phyloP scores from a whole-genome alignment of 2,888 invertebrate species.

The Hypena proboscidalis region DNA sequence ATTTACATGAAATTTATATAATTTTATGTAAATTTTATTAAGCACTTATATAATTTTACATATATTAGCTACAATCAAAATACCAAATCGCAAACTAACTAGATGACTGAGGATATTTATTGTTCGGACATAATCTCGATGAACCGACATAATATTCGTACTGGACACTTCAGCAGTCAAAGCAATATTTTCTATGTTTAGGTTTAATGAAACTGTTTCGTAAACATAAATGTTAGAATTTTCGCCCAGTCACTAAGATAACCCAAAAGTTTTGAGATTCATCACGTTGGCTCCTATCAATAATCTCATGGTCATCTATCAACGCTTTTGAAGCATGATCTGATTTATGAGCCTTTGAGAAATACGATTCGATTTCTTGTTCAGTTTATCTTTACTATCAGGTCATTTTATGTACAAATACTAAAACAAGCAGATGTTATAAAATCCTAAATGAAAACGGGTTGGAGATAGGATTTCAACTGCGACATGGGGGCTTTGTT shows the following conservation, averaged over 20 bases:
- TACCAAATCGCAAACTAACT: too few relatives aligned
- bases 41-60: too few relatives aligned
- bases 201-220: slow-evolving; percentile 9
- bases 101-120: too few relatives aligned
- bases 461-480: too few relatives aligned
- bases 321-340: slow-evolving; percentile 25
- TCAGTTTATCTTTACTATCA: slow-evolving; percentile 49
- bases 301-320: slow-evolving; percentile 30
- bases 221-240: slow-evolving; percentile 11
- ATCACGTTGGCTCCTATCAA: slow-evolving; percentile 25
- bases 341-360: slow-evolving; percentile 13
- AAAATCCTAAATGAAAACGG: slow-evolving; percentile 43
- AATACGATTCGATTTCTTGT: slow-evolving; percentile 41
- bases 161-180: too few relatives aligned
- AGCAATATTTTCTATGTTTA: background rate
- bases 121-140: too few relatives aligned
- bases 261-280: slow-evolving; percentile 30
- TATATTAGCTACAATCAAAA: too few relatives aligned
- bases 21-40: too few relatives aligned
- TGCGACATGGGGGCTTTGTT: too few relatives aligned
- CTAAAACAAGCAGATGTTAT: slow-evolving; percentile 32
- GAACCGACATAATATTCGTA: too few relatives aligned
- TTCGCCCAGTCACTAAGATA: slow-evolving; percentile 25
- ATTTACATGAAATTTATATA: too few relatives aligned
- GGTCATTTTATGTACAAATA: slow-evolving; percentile 42